Base-by-base conservation (phyloP, 2,797 vertebrate species). In the Cirrhinus mrigala region DNA sequence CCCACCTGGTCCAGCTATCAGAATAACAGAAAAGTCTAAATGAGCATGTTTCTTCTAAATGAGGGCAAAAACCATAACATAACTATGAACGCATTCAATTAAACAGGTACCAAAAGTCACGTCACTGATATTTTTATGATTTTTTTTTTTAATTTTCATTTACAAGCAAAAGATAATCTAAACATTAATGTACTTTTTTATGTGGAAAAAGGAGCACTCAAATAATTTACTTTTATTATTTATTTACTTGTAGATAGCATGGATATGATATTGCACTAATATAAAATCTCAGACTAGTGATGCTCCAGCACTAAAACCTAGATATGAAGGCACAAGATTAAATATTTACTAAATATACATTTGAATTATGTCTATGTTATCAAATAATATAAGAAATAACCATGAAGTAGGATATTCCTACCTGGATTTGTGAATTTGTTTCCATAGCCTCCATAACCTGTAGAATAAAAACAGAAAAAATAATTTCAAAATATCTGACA, bases 351-450 rank as follows among this genome's bases (percentile, higher is more conserved):
- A 75, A 75, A 75, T 75, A 27, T 54, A 27, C 14, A 27, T 27
- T 16, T 46, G n/a, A 78, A 44, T 46, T 62, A 9, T 79, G 20
- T 58, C 20, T 29, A 29, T 75, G 29, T 76, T 14, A 48, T 48
- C 15, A 78, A 62, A 48, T 12, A 0, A 60, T 50, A 15, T 50
- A 29, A 22, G 2, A 64, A 52, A 66, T 16, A 79, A 48, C 16
- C 14, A 79, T 60, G 2, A 60, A 27, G 37, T 27, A 46, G 60
- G 10, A 22, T 69, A 52, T 40, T 33, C 46, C 22, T 37, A 94
- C 92, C 84, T 69, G 89, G 89, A 46, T 92, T 92, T 69, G 89
- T 80, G 18, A 85, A 75, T 84, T 90, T 89, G 18, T 85, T 91
- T 54, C 84, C 87, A 85, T 92, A 87, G 73, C 64, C 71, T 74